phyloP scores from a whole-genome alignment of 2,888 invertebrate species.

The Odiellus spinosus region DNA sequence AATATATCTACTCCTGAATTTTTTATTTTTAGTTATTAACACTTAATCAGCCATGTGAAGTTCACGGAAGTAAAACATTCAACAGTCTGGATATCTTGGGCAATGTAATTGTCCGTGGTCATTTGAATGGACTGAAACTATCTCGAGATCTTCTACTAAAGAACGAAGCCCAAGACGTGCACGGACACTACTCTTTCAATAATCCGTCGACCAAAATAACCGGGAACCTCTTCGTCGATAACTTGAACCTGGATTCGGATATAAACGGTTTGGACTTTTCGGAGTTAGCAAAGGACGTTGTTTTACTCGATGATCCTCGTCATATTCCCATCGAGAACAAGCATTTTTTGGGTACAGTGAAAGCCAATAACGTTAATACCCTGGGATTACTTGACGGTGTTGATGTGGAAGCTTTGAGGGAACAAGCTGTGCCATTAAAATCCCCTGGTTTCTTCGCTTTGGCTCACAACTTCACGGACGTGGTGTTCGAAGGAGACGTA shows the following conservation, averaged over 20 bases:
- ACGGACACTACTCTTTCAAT: constrained; percentile 3
- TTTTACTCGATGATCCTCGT: constrained; percentile 1
- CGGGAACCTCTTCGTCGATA: constrained; percentile 1
- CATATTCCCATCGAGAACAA: constrained; percentile 4
- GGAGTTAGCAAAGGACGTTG: constrained; percentile 3
- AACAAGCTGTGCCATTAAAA: constrained; percentile 2
- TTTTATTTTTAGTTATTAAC: not conserved
- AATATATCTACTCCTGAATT: constrained; percentile 5
- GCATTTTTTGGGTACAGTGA: constrained; percentile 1
- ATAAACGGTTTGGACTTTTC: constrained; percentile 5
- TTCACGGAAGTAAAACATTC: constrained; percentile 5
- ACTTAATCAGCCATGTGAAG: not conserved
- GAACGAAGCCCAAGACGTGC: constrained; percentile 5
- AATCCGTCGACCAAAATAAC: constrained; percentile 1
- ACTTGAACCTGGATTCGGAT: constrained; percentile 3
- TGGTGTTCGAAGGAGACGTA: constrained; percentile 2
- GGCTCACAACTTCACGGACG: constrained; percentile 6
- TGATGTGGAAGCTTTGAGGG: constrained; percentile 3
- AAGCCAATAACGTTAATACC: not conserved
- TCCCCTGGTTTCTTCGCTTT: constrained; percentile 1
- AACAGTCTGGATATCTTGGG: constrained; percentile 1
- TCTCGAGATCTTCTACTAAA: constrained; percentile 1
- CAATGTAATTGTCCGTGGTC: constrained; percentile 1
- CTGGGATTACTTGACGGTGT: constrained; percentile 1
- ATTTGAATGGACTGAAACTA: constrained; percentile 5